Evolutionary conservation across 2,888 invertebrate species (phyloP).

Genomic region (Monoplex corrugatus): DNA sequence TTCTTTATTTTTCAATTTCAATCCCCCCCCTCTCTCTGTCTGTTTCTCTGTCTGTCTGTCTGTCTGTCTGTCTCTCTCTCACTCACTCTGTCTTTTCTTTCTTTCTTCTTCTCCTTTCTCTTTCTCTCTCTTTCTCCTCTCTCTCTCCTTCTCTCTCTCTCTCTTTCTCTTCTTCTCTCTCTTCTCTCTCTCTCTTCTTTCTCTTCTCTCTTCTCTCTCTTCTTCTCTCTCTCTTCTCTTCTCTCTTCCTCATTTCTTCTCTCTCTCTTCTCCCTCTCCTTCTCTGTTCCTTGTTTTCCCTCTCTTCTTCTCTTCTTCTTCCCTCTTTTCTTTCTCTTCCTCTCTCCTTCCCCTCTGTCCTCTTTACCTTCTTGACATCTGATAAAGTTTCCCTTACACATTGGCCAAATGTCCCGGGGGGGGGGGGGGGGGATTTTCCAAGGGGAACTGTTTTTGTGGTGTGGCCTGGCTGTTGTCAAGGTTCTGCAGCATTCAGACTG

Average conservation of each 20-base stretch:
- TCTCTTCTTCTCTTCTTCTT: no score
- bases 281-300: no score
- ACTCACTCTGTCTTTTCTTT: not conserved
- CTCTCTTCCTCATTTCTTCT: not conserved
- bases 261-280: not conserved
- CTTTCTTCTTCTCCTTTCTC: not conserved
- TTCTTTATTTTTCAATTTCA: not conserved
- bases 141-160: not conserved
- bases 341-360: no score
- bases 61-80: not conserved
- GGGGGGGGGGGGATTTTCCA: no score
- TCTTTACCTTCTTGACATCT: no score
- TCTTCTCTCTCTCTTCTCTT: not conserved
- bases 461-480: no score
- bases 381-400: no score
- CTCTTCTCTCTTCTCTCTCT: not conserved
- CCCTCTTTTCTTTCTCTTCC: no score
- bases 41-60: not conserved
- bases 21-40: not conserved
- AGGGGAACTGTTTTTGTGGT: no score
- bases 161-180: constrained; percentile 2
- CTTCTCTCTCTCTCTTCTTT: not conserved
- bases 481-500: no score
- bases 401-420: no score
- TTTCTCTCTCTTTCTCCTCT: not conserved